Percentiles rank a stretch among this genome's conserved stretches.
Conservation (phyloP, 2,888 invertebrate species). For the Idaea biselata region DNA sequence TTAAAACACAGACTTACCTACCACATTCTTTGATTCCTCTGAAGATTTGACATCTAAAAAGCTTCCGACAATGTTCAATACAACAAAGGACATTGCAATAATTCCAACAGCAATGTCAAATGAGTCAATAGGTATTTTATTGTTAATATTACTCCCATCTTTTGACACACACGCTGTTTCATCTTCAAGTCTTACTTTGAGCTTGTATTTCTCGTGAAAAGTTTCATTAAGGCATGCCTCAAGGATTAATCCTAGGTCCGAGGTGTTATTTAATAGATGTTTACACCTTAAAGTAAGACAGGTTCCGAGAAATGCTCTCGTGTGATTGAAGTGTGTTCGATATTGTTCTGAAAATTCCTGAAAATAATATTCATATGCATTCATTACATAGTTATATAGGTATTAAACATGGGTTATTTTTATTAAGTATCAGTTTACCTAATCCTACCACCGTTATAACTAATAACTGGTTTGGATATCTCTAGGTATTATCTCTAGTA, state of each 20-base stretch:
- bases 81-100: conserved; percentile 31
- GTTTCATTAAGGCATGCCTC: conserved; percentile 58
- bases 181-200: conserved; percentile 46
- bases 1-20: background rate
- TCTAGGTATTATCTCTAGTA: too few relatives aligned
- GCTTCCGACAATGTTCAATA: conserved; percentile 56
- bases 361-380: conserved; percentile 24
- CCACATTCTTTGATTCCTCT: conserved; percentile 42
- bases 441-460: too few relatives aligned
- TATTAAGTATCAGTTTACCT: too few relatives aligned
- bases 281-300: conserved; percentile 54
- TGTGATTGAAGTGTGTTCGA: conserved; percentile 61
- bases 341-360: conserved; percentile 58
- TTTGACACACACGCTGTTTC: conserved; percentile 51
- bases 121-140: conserved; percentile 31
- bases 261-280: conserved; percentile 28
- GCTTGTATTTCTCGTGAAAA: conserved; percentile 43
- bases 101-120: conserved; percentile 47
- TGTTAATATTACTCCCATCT: conserved; percentile 26
- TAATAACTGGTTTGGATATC: too few relatives aligned
- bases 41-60: conserved; percentile 42
- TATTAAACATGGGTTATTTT: too few relatives aligned
- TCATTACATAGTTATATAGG: too few relatives aligned
- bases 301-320: conserved; percentile 58
- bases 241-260: conserved; percentile 44